Percentiles rank a stretch among this genome's conserved stretches.
Conservation (phyloP, 37 sponge, comb jelly and placozoan species). For the Aplysina aerophoba region DNA sequence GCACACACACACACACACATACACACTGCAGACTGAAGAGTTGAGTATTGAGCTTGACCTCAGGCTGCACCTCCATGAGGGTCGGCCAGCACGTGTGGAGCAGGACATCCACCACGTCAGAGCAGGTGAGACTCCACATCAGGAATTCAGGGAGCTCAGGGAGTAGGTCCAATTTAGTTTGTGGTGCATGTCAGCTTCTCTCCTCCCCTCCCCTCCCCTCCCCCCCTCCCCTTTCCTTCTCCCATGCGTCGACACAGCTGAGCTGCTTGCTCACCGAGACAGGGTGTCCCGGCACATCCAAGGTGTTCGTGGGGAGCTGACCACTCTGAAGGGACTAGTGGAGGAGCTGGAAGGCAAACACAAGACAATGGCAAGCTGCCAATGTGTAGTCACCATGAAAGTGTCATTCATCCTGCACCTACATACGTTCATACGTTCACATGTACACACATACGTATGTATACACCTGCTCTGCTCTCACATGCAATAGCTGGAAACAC, state of each 20-base stretch:
- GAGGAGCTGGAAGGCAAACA: neutral
- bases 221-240: too few species aligned
- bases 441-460: neutral
- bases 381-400: neutral
- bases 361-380: constrained; percentile 20
- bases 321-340: neutral
- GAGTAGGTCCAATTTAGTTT: too few species aligned
- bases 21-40: constrained; percentile 60
- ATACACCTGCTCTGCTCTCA: neutral
- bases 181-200: too few species aligned
- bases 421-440: neutral
- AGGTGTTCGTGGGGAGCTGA: constrained; percentile 35
- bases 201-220: too few species aligned
- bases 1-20: too few species aligned
- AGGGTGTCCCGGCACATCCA: constrained; percentile 46
- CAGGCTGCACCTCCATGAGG: constrained; percentile 83
- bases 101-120: constrained; percentile 74
- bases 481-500: neutral
- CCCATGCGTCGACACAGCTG: too few species aligned
- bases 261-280: constrained; percentile 59
- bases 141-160: too few species aligned
- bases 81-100: constrained; percentile 64
- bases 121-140: constrained; percentile 46
- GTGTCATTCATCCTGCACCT: neutral
- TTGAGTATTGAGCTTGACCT: constrained; percentile 78